These are phyloP conservation scores for Cataglyphis albicans DNA, from an alignment of 2,888 invertebrate species.

Conservation along the genomic window DNA sequence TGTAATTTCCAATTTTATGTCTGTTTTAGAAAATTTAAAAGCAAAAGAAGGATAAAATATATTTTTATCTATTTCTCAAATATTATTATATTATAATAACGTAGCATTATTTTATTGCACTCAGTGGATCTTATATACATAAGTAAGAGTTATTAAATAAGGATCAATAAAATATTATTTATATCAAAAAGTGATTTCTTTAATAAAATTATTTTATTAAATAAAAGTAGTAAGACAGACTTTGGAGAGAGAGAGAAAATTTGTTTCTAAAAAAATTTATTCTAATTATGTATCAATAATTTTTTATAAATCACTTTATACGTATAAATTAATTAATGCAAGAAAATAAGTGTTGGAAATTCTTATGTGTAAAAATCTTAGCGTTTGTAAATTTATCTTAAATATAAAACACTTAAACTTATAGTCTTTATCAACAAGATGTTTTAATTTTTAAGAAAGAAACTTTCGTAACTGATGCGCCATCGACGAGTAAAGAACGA, in stretches of 20 bases:
- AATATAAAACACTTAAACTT: not conserved
- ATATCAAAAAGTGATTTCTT: not conserved
- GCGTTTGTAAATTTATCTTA: not conserved
- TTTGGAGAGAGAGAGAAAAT: not conserved
- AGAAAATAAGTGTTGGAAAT: not conserved
- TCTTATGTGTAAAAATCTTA: not conserved
- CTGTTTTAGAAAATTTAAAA: not conserved
- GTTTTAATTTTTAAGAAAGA: not conserved
- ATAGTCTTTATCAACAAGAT: not conserved
- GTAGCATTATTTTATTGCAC: not conserved
- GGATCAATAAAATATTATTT: not conserved
- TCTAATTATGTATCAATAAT: not conserved
- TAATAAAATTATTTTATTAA: not conserved
- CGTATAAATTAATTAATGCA: not conserved
- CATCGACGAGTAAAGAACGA: constrained; percentile 14
- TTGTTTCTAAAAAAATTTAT: not conserved
- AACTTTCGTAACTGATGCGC: not conserved
- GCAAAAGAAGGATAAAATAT: not conserved
- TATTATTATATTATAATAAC: not conserved
- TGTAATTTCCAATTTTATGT: not conserved
- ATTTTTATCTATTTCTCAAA: not conserved
- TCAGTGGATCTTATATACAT: not conserved
- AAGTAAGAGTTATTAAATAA: not conserved
- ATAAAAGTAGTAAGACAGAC: not conserved
- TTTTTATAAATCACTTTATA: not conserved